These are phyloP conservation scores for Vimba vimba DNA, from an alignment of 2,113 vertebrate genomes.

Conservation along the genomic window DNA sequence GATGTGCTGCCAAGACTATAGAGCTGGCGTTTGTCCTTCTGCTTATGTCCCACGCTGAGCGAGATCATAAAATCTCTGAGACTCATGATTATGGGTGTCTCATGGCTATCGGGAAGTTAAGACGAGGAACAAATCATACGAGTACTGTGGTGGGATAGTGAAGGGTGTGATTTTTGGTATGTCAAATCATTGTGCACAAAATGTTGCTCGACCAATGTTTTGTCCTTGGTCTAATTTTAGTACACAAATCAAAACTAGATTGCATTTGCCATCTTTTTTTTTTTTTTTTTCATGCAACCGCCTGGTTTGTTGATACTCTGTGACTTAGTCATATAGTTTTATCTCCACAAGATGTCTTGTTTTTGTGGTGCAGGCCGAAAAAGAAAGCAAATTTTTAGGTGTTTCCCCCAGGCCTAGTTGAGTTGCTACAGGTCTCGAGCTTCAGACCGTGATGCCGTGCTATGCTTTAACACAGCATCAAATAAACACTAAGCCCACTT, in stretches of 20 bases:
- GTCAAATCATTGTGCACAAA: conserved; percentile 44
- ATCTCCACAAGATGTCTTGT: neutral
- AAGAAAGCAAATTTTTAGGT: conserved; percentile 1
- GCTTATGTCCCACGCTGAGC: conserved; percentile 16
- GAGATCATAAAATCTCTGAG: conserved; percentile 15
- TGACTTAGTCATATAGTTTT: neutral
- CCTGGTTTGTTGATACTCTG: conserved; percentile 14
- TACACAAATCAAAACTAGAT: conserved; percentile 23
- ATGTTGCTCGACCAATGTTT: conserved; percentile 72
- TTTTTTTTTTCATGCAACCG: no score
- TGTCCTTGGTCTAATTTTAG: conserved; percentile 69
- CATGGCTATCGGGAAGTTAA: neutral
- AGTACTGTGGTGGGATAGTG: conserved; percentile 22
- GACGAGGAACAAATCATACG: conserved; percentile 49
- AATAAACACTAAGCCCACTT: conserved; percentile 6
- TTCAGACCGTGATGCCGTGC: neutral
- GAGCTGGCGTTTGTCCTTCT: conserved; percentile 35
- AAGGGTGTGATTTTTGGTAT: conserved; percentile 53
- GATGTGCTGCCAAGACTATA: conserved; percentile 41
- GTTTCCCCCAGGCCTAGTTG: neutral
- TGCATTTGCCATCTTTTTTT: neutral
- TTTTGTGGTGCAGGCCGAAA: neutral
- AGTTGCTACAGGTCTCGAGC: neutral
- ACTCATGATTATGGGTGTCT: conserved; percentile 20
- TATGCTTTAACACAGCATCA: neutral